Evolutionary conservation across 1,140 invertebrate genomes (phyloP).

Genomic region (Zaprionus vittiger): DNA sequence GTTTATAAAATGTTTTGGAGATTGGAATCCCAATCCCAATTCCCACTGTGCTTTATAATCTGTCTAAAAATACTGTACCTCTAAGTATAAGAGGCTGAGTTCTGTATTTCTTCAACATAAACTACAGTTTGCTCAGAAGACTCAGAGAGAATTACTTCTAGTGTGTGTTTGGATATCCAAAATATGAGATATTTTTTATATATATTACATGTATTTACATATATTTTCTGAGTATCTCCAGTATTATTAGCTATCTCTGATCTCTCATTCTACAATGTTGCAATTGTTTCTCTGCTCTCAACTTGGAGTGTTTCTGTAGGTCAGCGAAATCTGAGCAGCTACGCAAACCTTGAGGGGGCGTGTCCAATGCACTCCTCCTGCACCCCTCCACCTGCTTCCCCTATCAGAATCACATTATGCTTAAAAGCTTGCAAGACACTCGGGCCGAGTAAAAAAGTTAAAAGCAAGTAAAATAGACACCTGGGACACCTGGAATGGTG

Average conservation of each 20-base stretch:
- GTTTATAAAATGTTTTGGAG: no score
- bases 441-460: conserved; percentile 64
- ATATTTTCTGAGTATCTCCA: neutral
- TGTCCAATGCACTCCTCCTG: neutral
- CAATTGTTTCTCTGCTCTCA: neutral
- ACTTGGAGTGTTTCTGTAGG: neutral
- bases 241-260: neutral
- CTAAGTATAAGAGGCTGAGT: no score
- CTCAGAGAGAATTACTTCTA: no score
- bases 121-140: no score
- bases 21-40: no score
- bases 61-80: no score
- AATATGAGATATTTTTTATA: no score
- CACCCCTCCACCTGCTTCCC: neutral
- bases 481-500: conserved; percentile 54
- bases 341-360: neutral
- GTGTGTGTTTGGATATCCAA: no score
- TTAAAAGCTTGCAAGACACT: conserved; percentile 70
- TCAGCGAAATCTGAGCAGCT: neutral
- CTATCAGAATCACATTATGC: conserved; percentile 49
- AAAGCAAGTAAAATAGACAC: conserved; percentile 79
- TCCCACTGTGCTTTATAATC: no score
- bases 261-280: neutral
- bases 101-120: no score
- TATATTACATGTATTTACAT: neutral